phyloP scores from a whole-genome alignment of 2,113 vertebrate genomes.

The Mionectes macconnelli region DNA sequence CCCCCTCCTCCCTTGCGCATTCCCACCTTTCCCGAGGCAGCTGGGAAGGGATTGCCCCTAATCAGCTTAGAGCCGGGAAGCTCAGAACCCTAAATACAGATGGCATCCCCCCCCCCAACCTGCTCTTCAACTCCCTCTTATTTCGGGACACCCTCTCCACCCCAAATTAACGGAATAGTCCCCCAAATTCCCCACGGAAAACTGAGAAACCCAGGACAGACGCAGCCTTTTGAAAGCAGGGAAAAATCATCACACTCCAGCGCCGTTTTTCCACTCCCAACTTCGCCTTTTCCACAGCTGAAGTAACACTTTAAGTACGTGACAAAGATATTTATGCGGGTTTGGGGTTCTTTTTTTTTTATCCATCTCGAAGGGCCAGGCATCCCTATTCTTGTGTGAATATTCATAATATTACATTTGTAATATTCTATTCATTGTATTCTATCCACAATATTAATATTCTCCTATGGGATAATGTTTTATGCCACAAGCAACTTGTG shows the following conservation, averaged over 20 bases:
- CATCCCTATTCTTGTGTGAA: not conserved
- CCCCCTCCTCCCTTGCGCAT: not conserved
- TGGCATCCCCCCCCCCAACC: not conserved
- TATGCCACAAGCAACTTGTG: not conserved
- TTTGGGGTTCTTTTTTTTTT: not conserved
- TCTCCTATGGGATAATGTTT: not conserved
- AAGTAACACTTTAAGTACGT: not conserved
- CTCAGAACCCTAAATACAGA: constrained; percentile 14
- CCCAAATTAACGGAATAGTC: not conserved
- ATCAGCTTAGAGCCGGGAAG: constrained; percentile 27
- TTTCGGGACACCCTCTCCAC: not conserved
- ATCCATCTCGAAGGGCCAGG: not conserved
- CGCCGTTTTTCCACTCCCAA: not conserved
- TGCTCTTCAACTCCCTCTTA: not conserved
- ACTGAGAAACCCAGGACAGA: not conserved
- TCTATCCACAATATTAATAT: not conserved
- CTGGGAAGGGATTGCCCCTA: constrained; percentile 9
- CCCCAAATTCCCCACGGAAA: fast-evolving
- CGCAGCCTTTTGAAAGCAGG: not conserved
- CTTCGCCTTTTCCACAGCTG: not conserved
- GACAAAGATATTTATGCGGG: not conserved
- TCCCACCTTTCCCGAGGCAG: not conserved
- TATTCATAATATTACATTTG: not conserved
- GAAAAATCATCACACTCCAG: not conserved
- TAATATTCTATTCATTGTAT: not conserved